phyloP scores from a whole-genome alignment of 2,113 vertebrate species.

The Gallinago undulata region DNA sequence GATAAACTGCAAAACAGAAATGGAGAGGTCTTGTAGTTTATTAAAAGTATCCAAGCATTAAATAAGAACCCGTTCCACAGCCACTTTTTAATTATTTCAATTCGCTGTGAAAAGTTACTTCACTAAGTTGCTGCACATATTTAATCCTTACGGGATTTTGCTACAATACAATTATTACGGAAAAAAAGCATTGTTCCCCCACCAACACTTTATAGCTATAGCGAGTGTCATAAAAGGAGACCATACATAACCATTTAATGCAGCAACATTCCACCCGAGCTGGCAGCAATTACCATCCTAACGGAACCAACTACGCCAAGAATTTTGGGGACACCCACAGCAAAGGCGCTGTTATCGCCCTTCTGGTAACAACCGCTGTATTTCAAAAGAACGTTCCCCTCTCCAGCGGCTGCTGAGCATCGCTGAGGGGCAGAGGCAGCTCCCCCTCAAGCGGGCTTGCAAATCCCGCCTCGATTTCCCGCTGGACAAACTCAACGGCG shows the following conservation, averaged over 20 bases:
- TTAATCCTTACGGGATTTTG: fast-evolving
- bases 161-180: neutral
- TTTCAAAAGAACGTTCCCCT: neutral
- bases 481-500: neutral
- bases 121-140: fast-evolving
- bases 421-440: neutral
- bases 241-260: neutral
- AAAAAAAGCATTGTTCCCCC: neutral
- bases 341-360: neutral
- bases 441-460: fast-evolving
- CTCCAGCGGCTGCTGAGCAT: neutral
- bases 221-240: fast-evolving
- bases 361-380: fast-evolving
- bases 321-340: neutral
- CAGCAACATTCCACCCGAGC: neutral
- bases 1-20: neutral
- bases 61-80: fast-evolving
- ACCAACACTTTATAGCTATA: fast-evolving
- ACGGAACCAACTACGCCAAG: neutral
- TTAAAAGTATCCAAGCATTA: fast-evolving
- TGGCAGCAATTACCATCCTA: neutral
- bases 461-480: neutral
- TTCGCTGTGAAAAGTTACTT: fast-evolving
- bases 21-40: neutral
- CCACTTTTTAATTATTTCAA: fast-evolving